Conservation (phyloP, 2,888 invertebrate species). For the Caenorhabditis zanzibari region DNA sequence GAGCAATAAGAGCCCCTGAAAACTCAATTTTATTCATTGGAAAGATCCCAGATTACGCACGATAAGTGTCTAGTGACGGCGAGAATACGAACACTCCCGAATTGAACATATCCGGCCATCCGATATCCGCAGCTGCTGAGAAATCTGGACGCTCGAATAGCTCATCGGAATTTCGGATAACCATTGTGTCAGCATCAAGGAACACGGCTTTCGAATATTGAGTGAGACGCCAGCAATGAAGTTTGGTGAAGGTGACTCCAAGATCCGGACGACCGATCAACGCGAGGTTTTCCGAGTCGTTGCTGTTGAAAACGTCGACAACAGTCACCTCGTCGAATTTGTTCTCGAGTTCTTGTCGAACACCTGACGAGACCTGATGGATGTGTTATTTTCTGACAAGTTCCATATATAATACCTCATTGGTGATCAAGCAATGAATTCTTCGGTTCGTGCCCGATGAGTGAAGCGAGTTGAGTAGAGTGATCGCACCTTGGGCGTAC, state of each 20-base stretch:
- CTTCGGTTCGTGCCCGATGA: constrained; percentile 90
- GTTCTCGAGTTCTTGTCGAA: constrained; percentile 89
- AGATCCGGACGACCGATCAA: constrained; percentile 95
- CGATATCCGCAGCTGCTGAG: constrained; percentile 82
- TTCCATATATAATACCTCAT: constrained; percentile 87
- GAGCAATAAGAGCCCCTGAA: constrained; percentile 88
- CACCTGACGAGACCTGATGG: constrained; percentile 76
- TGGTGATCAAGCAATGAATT: constrained; percentile 93
- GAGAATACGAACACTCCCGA: constrained; percentile 94
- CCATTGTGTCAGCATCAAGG: constrained; percentile 97
- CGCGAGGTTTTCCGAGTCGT: constrained; percentile 92
- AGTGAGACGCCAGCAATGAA: constrained; percentile 97
- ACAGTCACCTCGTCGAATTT: constrained; percentile 91
- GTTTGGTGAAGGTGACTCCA: constrained; percentile 97
- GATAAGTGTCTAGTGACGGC: constrained; percentile 93
- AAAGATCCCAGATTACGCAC: constrained; percentile 46
- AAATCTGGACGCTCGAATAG: constrained; percentile 91
- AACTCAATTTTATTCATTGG: constrained; percentile 83
- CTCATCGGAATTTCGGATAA: constrained; percentile 97
- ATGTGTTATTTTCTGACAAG: background rate
- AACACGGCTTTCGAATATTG: constrained; percentile 98
- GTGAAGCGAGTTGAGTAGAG: constrained; percentile 93
- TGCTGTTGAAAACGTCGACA: constrained; percentile 96
- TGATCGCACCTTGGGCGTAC: constrained; percentile 94
- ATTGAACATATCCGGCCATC: constrained; percentile 88